These are phyloP conservation scores for Pogonognathellus flavescens DNA, from an alignment of 1,140 invertebrate species.

Conservation along the genomic window DNA sequence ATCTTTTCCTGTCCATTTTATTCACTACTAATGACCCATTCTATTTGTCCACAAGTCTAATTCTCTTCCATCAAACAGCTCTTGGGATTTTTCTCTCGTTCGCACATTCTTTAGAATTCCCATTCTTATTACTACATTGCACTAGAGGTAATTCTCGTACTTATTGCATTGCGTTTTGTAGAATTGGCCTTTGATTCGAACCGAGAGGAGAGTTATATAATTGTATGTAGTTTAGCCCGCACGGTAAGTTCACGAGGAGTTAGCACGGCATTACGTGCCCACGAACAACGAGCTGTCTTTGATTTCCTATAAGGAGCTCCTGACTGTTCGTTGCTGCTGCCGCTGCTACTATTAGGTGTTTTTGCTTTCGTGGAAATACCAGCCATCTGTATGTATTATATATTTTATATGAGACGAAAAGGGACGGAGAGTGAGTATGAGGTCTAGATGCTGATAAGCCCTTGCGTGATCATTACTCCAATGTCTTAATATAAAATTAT, in stretches of 20 bases:
- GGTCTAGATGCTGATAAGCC: constrained; percentile 43
- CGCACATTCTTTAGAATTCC: constrained; percentile 42
- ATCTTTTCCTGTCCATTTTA: constrained; percentile 47
- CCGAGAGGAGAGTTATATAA: not conserved
- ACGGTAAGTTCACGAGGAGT: not conserved
- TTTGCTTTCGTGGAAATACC: constrained; percentile 37
- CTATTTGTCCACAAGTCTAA: constrained; percentile 47
- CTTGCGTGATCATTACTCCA: constrained; percentile 42
- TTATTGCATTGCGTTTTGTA: not conserved
- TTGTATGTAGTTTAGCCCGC: not conserved
- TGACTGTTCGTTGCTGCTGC: too few species aligned
- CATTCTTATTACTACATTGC: not conserved
- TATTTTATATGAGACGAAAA: not conserved
- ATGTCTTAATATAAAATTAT: constrained; percentile 51
- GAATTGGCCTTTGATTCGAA: not conserved
- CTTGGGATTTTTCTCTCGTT: constrained; percentile 48
- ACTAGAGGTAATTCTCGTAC: not conserved
- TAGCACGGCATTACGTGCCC: constrained; percentile 9
- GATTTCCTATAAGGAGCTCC: constrained; percentile 21
- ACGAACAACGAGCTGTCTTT: constrained; percentile 11
- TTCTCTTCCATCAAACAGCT: constrained; percentile 43
- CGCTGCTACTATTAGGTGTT: not conserved
- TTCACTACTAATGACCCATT: constrained; percentile 46
- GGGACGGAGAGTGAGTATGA: constrained; percentile 32
- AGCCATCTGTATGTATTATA: not conserved